Conservation (phyloP, 1,140 invertebrate genomes). For the Saccostrea cuccullata region DNA sequence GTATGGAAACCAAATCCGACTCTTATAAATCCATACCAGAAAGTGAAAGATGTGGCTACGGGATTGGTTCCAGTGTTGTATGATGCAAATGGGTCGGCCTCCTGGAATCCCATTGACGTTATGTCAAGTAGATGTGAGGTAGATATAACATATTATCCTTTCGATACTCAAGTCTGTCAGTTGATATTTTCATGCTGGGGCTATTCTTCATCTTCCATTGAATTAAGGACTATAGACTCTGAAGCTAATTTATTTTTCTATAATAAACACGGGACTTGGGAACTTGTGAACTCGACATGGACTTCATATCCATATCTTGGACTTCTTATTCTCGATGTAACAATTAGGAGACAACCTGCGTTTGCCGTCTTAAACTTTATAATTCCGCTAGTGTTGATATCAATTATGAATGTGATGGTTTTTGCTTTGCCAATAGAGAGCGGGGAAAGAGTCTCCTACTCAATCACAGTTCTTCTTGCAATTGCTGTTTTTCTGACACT, state of each 20-base stretch:
- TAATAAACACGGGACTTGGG: constrained; percentile 46
- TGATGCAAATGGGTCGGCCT: not conserved
- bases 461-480: constrained; percentile 49
- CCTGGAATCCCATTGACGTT: constrained; percentile 39
- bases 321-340: constrained; percentile 30
- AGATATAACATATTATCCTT: constrained; percentile 49
- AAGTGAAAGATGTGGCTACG: not conserved
- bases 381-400: constrained; percentile 41
- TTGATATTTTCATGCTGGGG: constrained; percentile 39
- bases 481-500: constrained; percentile 52
- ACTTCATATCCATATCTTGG: not conserved
- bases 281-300: constrained; percentile 8
- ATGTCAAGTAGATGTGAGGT: constrained; percentile 28
- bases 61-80: not conserved
- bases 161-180: constrained; percentile 41
- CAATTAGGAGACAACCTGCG: constrained; percentile 42
- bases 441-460: constrained; percentile 49
- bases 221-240: not conserved
- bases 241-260: constrained; percentile 12
- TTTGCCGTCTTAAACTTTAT: constrained; percentile 50
- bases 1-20: not conserved
- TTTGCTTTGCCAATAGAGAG: constrained; percentile 49
- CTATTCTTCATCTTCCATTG: not conserved
- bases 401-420: constrained; percentile 43
- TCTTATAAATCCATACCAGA: not conserved